A percentile compares a stretch with the other conserved stretches of the same genome.
These are phyloP conservation scores for Rallus crepitans DNA, from an alignment of 2,797 vertebrate genomes.

Conservation along the genomic window DNA sequence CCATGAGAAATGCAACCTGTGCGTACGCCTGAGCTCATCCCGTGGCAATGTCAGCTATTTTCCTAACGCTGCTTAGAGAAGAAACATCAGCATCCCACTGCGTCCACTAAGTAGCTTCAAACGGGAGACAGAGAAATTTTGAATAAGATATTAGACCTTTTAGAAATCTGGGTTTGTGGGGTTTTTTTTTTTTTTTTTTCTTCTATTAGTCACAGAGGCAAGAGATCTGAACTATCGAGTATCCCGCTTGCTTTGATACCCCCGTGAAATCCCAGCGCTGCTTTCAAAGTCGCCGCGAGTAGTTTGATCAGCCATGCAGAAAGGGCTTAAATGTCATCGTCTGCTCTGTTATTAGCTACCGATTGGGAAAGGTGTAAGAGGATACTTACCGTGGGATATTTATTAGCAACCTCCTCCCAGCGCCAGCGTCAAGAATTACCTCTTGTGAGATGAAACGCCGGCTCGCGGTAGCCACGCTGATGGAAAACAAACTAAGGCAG, in stretches of 20 bases:
- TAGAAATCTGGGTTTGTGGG: neutral
- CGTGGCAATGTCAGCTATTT: neutral
- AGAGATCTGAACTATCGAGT: constrained; percentile 12
- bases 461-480: neutral
- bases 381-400: constrained; percentile 30
- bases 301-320: constrained; percentile 64
- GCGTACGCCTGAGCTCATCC: neutral
- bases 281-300: constrained; percentile 34
- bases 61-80: neutral
- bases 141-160: constrained; percentile 27
- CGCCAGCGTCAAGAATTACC: constrained; percentile 1
- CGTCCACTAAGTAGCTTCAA: constrained; percentile 46
- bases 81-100: constrained; percentile 22
- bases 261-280: constrained; percentile 18
- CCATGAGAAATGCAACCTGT: neutral
- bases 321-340: constrained; percentile 63
- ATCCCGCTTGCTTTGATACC: neutral
- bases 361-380: constrained; percentile 37
- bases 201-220: constrained; percentile 40
- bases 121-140: neutral
- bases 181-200: neutral
- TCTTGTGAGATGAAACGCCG: constrained; percentile 27
- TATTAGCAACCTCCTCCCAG: constrained; percentile 29
- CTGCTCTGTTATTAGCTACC: constrained; percentile 62
- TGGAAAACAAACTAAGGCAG: neutral